A percentile compares a stretch with the other conserved stretches of the same genome.
Evolutionary conservation across 2,888 invertebrate genomes (phyloP).

Genomic region (Epicampocera succincta): DNA sequence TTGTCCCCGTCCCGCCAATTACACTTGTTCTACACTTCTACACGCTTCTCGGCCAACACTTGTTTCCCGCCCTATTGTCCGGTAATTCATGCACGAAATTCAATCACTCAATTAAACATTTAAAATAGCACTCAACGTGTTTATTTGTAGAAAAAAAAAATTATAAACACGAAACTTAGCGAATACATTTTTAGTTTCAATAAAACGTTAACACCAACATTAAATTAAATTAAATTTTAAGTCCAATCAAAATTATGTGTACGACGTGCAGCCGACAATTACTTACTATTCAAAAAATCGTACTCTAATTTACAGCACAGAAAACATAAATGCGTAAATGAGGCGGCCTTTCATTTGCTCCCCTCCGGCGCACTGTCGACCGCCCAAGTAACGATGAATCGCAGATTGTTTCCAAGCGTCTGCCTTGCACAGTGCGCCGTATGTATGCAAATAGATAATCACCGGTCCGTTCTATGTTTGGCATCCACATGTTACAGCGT

Average conservation of each 20-base stretch:
- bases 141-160: no score
- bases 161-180: no score
- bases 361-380: not conserved
- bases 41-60: no score
- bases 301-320: not conserved
- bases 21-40: no score
- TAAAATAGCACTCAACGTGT: slow-evolving; percentile 56
- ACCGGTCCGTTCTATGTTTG: slow-evolving; percentile 8
- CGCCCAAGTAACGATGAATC: slow-evolving; percentile 33
- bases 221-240: slow-evolving; percentile 22
- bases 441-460: no score
- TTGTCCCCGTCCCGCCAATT: no score
- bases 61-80: not conserved
- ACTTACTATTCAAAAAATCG: not conserved
- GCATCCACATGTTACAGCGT: slow-evolving; percentile 8
- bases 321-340: no score
- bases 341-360: no score
- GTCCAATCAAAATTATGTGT: slow-evolving; percentile 42
- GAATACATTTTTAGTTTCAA: no score
- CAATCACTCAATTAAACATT: slow-evolving; percentile 64
- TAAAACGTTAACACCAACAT: not conserved
- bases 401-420: slow-evolving; percentile 59
- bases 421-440: slow-evolving; percentile 34
- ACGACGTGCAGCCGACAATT: slow-evolving; percentile 23
- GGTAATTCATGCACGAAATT: slow-evolving; percentile 19